A percentile compares a stretch with the other conserved stretches of the same genome.
phyloP scores from a whole-genome alignment of 2,797 vertebrate species.

The Zalophus californianus region DNA sequence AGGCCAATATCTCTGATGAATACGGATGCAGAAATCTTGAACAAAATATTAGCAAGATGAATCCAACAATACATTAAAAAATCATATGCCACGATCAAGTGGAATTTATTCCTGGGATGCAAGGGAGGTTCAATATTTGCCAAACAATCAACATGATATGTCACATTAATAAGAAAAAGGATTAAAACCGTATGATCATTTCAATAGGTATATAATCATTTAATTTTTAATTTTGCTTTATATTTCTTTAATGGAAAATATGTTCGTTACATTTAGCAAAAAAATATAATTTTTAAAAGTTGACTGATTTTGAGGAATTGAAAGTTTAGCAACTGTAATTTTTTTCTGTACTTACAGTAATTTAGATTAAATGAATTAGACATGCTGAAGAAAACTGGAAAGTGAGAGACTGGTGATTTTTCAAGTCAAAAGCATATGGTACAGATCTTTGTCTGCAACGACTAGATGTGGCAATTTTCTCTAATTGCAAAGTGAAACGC shows the following conservation, averaged over 20 bases:
- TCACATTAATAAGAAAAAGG: neutral
- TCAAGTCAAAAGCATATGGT: neutral
- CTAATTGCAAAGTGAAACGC: neutral
- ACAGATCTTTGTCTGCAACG: neutral
- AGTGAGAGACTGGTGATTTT: neutral
- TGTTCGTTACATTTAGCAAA: neutral
- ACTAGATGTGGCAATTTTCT: neutral
- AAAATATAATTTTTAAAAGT: neutral
- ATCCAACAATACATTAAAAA: neutral
- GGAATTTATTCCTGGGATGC: neutral
- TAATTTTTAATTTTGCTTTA: neutral
- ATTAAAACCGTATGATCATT: neutral
- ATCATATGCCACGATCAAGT: neutral
- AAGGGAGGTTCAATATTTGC: neutral
- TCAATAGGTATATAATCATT: neutral
- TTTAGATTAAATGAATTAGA: neutral
- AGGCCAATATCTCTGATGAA: neutral
- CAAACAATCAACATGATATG: neutral
- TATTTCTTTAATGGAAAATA: neutral
- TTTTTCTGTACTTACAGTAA: neutral
- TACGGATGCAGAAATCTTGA: neutral
- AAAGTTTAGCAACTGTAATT: neutral
- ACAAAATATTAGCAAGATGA: neutral
- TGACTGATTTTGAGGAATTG: neutral
- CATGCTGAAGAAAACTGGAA: neutral